Evolutionary conservation across 2,797 vertebrate genomes (phyloP), one percentile per base, ranked within the genome.

Genomic region (Naso thynnoides): DNA sequence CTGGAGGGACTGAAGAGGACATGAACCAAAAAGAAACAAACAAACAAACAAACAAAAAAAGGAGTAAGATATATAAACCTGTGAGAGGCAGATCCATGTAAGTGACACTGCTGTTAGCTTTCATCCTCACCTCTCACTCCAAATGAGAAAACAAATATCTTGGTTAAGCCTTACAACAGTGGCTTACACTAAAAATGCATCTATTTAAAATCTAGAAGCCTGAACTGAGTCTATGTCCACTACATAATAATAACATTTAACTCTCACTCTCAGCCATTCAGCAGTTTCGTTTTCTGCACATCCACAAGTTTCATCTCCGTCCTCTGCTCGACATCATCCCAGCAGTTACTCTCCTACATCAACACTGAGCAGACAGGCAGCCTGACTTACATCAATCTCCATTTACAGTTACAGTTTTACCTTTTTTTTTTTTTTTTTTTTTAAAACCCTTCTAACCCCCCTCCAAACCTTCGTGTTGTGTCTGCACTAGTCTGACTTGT

Each of bases 401-500:
- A 72, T 68, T 80, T 86, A 89, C 79, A 80, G 52, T 74, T 74
- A 74, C 76, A 83, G 36, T 69, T 82, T 79, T 62, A 76, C 57
- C 76, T 76, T 72, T 53, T 50, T 38, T 67, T 56, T 24, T 54
- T 67, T n/a, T 55, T 15, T n/a, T n/a, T n/a, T n/a, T n/a, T n/a
- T n/a, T n/a, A n/a, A n/a, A 23, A 42, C 31, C 36, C 23, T 8
- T 9, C 14, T 2, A n/a, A n/a, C 15, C 29, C 67, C 67, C 33
- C 24, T 50, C 65, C 69, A 50, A 75, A 74, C 72, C 78, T 75
- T 61, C 70, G 39, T 16, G 2, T 49, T 1, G 18, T 1, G 31
- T 61, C 76, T 39, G 39, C 48, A 23, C 85, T 92, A 99, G 94
- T 99, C 97, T 0, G 97, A 98, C 91, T 99, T 98, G 88, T 99